phyloP scores from a whole-genome alignment of 1,140 invertebrate species.

The Anoplophora glabripennis region DNA sequence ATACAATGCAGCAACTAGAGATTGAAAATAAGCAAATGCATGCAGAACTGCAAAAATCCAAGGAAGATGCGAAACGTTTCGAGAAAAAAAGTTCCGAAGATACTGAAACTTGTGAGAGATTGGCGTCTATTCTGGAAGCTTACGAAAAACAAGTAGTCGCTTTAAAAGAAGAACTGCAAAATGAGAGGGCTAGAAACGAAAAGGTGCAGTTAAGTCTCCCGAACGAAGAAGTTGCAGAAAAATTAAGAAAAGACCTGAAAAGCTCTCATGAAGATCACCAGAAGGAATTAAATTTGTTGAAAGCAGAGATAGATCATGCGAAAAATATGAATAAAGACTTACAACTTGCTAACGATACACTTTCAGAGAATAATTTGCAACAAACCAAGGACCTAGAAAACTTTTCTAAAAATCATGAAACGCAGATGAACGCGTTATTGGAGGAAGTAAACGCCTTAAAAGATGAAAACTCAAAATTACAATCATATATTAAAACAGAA shows the following conservation, averaged over 20 bases:
- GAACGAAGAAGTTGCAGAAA: constrained; percentile 1
- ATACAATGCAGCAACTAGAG: constrained; percentile 26
- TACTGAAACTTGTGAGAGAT: constrained; percentile 32
- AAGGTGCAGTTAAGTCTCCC: background rate
- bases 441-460: background rate
- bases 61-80: constrained; percentile 12
- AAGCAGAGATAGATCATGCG: constrained; percentile 52
- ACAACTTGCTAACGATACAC: background rate
- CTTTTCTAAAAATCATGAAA: constrained; percentile 6
- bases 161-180: constrained; percentile 30
- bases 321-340: constrained; percentile 49
- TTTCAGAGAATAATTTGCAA: constrained; percentile 16
- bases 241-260: constrained; percentile 17
- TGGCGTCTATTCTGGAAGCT: constrained; percentile 34
- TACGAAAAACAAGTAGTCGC: constrained; percentile 37
- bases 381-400: constrained; percentile 2
- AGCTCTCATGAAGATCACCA: background rate
- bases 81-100: constrained; percentile 31
- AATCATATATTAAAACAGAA: too few species aligned
- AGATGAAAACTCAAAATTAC: background rate
- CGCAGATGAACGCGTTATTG: background rate
- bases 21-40: constrained; percentile 30
- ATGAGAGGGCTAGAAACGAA: background rate
- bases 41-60: constrained; percentile 25
- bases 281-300: constrained; percentile 47